A percentile compares a stretch with the other conserved stretches of the same genome.
Conservation (phyloP, 37 sponge, comb jelly and placozoan genomes). For the Crambe crambe region DNA sequence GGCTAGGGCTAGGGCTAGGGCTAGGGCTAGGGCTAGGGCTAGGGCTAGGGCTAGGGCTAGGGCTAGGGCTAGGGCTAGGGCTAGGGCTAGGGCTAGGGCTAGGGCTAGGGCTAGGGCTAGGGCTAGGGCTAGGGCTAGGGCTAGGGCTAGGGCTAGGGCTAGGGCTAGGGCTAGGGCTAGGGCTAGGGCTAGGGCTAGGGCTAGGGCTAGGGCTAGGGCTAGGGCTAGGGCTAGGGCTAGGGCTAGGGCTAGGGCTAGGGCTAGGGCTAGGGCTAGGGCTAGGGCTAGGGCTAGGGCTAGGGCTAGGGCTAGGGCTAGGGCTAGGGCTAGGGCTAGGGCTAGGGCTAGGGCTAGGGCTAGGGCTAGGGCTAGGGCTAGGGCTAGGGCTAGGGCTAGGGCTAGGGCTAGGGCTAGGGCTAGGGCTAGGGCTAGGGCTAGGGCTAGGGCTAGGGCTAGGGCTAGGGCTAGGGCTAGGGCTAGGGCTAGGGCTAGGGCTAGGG, state of each 20-base stretch:
- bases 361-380: conserved; percentile 1
- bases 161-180: conserved; percentile 1
- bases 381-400: conserved; percentile 1
- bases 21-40: conserved; percentile 1
- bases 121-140: conserved; percentile 1
- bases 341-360: conserved; percentile 1
- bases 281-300: conserved; percentile 1
- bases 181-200: conserved; percentile 1
- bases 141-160: conserved; percentile 1
- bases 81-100: conserved; percentile 1
- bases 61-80: conserved; percentile 1
- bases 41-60: conserved; percentile 1
- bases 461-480: conserved; percentile 1
- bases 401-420: conserved; percentile 1
- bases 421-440: conserved; percentile 1
- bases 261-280: conserved; percentile 1
- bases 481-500: conserved; percentile 1
- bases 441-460: conserved; percentile 1
- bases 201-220: conserved; percentile 1
- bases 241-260: conserved; percentile 1
- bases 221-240: conserved; percentile 1
- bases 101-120: conserved; percentile 1
- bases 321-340: conserved; percentile 1
- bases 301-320: conserved; percentile 1
- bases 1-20: conserved; percentile 1